Percentiles rank a stretch among this genome's conserved stretches.
These are phyloP conservation scores for Chelmon rostratus DNA, from an alignment of 2,797 vertebrate genomes.

Conservation along the genomic window DNA sequence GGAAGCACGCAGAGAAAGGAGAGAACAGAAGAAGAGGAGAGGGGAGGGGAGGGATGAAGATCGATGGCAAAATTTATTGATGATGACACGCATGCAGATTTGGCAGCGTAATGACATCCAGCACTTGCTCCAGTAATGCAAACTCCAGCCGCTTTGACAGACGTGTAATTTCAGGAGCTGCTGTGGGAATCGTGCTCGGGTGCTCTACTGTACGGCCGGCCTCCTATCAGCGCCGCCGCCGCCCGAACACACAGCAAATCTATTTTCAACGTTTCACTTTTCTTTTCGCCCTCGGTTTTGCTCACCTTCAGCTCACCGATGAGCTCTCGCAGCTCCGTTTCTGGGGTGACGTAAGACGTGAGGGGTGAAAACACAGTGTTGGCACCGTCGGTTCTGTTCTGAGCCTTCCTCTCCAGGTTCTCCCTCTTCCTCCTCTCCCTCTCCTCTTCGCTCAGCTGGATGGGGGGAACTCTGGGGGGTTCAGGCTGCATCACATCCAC, in stretches of 20 bases:
- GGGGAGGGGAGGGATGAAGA: conserved; percentile 22
- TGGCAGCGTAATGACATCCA: conserved; percentile 35
- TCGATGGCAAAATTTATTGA: conserved; percentile 66
- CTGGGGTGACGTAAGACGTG: conserved; percentile 92
- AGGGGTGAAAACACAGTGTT: conserved; percentile 89
- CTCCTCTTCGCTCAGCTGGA: conserved; percentile 85
- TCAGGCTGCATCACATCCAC: conserved; percentile 81
- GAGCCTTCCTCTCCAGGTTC: conserved; percentile 88
- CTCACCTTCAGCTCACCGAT: conserved; percentile 93
- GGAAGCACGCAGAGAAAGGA: conserved; percentile 25
- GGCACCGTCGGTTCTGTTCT: conserved; percentile 62
- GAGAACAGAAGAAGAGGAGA: neutral
- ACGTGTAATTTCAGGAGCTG: conserved; percentile 56
- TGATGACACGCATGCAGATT: conserved; percentile 58
- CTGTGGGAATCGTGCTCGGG: conserved; percentile 40
- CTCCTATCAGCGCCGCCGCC: conserved; percentile 11
- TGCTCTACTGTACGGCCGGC: neutral
- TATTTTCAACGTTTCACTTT: conserved; percentile 28
- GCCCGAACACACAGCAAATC: conserved; percentile 15
- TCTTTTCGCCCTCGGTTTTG: neutral
- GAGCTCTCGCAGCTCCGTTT: conserved; percentile 92
- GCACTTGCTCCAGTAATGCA: conserved; percentile 43
- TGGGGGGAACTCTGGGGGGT: conserved; percentile 74
- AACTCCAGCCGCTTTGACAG: conserved; percentile 52
- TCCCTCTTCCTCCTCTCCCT: conserved; percentile 87